Percentiles rank a stretch among this genome's conserved stretches.
These are phyloP conservation scores for Carterocephalus palaemon DNA, from an alignment of 2,888 invertebrate species.

Conservation along the genomic window DNA sequence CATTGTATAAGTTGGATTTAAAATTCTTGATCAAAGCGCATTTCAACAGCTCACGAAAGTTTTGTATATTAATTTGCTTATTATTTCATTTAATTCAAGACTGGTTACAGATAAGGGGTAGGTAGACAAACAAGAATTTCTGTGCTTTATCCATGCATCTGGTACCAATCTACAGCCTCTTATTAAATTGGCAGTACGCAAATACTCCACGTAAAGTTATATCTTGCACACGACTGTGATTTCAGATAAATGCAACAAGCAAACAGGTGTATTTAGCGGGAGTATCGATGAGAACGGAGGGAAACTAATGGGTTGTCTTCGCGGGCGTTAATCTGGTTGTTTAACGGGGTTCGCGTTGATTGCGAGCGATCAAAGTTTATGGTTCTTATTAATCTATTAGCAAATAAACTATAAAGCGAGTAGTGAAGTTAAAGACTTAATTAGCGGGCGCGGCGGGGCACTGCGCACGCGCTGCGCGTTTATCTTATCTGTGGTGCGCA, in stretches of 20 bases:
- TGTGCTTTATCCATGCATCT: too few relatives aligned
- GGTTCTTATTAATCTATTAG: constrained; percentile 44
- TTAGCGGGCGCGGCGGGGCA: constrained; percentile 70
- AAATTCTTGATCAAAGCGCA: too few relatives aligned
- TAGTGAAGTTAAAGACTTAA: constrained; percentile 72
- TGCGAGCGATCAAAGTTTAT: constrained; percentile 30
- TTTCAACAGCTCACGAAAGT: too few relatives aligned
- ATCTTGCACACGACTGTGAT: constrained; percentile 20
- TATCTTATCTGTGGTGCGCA: constrained; percentile 62
- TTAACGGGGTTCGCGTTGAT: constrained; percentile 24
- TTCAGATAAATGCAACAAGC: constrained; percentile 16
- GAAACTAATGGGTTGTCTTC: constrained; percentile 23
- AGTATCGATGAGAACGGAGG: constrained; percentile 15
- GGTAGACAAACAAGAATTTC: too few relatives aligned
- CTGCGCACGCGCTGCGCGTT: constrained; percentile 56
- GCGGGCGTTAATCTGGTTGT: constrained; percentile 22
- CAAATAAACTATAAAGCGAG: constrained; percentile 56
- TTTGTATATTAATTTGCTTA: too few relatives aligned
- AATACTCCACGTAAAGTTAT: constrained; percentile 6
- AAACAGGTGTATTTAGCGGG: constrained; percentile 20
- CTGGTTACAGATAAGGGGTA: too few relatives aligned
- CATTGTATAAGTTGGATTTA: too few relatives aligned
- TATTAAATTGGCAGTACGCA: too few relatives aligned
- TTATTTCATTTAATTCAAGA: too few relatives aligned
- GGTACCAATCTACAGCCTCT: too few relatives aligned